A percentile compares a stretch with the other conserved stretches of the same genome.
phyloP scores from a whole-genome alignment of 2,888 invertebrate genomes.

The Nephrocerus scutellatus region DNA sequence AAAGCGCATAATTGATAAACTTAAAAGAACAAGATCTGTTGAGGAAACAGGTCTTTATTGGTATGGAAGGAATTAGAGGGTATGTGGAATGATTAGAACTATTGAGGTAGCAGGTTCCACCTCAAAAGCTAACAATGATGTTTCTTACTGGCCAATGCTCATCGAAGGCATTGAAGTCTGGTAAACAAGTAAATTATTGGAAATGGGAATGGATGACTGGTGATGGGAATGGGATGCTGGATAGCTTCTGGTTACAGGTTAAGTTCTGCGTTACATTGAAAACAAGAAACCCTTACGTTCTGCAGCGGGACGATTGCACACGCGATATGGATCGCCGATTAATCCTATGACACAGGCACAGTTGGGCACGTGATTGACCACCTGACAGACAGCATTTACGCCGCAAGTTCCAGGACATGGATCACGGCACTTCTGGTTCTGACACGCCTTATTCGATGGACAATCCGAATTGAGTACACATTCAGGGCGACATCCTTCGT shows the following conservation, averaged over 20 bases:
- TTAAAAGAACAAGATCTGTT: no score
- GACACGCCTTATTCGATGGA: slow-evolving; percentile 63
- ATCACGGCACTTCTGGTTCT: slow-evolving; percentile 65
- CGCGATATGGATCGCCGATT: slow-evolving; percentile 56
- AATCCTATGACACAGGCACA: slow-evolving; percentile 61
- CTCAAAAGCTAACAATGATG: no score
- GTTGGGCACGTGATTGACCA: slow-evolving; percentile 63
- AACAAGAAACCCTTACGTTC: slow-evolving; percentile 42
- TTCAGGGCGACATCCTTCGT: slow-evolving; percentile 70
- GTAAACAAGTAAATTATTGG: no score
- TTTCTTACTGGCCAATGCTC: no score
- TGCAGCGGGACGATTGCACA: slow-evolving; percentile 48
- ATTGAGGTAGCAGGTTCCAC: not conserved
- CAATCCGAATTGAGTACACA: slow-evolving; percentile 67
- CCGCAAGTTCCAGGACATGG: slow-evolving; percentile 73
- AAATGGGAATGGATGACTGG: no score
- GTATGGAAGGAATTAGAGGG: slow-evolving; percentile 1
- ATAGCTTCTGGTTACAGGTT: no score
- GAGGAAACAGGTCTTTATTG: no score
- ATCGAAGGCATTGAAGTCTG: no score
- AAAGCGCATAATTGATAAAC: no score
- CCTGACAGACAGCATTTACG: slow-evolving; percentile 63
- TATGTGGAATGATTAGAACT: not conserved
- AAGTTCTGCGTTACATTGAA: no score
- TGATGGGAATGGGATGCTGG: no score